Evolutionary conservation across 2,113 vertebrate species (phyloP).

Genomic region (Thinocorus orbignyianus): DNA sequence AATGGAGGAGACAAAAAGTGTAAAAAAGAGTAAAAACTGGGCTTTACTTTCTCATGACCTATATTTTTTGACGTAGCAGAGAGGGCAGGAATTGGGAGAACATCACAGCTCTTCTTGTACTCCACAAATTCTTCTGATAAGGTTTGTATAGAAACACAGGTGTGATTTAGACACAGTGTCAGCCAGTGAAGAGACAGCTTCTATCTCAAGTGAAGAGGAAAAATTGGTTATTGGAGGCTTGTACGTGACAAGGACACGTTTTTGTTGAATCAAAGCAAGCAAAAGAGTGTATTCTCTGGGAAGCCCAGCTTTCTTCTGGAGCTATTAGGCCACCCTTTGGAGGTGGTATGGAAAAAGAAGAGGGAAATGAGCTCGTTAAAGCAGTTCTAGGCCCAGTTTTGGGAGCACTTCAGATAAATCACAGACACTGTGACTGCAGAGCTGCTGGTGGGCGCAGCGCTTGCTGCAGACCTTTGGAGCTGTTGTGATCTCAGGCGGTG

Average conservation of each 20-base stretch:
- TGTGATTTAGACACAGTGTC: neutral
- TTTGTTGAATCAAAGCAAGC: neutral
- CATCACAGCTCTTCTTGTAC: neutral
- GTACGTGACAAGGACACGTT: neutral
- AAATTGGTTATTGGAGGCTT: neutral
- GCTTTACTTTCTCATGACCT: neutral
- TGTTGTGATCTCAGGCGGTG: neutral
- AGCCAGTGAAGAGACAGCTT: neutral
- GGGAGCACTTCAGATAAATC: neutral
- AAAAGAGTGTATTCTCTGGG: neutral
- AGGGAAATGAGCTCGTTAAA: neutral
- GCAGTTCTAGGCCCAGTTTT: neutral
- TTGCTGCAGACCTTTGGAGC: neutral
- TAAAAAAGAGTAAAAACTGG: neutral
- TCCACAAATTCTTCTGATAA: neutral
- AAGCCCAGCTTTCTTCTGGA: neutral
- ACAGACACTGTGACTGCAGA: rapidly evolving
- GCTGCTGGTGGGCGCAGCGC: neutral
- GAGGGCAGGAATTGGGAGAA: neutral
- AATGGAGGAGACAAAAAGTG: too few relatives aligned
- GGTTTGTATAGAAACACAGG: neutral
- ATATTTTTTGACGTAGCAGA: neutral
- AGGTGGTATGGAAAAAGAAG: neutral
- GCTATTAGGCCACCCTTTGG: neutral
- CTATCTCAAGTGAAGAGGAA: neutral